Evolutionary conservation across 2,113 vertebrate genomes (phyloP).

Genomic region (Neomonachus schauinslandi): DNA sequence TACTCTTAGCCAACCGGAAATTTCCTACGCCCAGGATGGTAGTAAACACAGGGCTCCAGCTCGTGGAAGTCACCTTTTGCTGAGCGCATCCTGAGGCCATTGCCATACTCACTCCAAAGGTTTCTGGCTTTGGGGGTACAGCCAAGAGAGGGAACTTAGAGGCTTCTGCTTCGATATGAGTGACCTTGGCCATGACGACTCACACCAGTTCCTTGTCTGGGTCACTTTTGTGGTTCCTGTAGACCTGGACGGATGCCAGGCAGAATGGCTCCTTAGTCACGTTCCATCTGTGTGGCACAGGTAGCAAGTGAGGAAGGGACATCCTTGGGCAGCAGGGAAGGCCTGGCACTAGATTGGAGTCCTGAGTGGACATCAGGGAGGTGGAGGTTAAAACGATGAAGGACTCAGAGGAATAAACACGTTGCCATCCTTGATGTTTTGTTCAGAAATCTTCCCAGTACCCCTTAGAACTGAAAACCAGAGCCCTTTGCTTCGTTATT

Average conservation of each 20-base stretch:
- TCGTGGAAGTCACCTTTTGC: fast-evolving
- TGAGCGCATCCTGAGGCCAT: not conserved
- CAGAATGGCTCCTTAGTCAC: not conserved
- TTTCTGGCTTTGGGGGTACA: not conserved
- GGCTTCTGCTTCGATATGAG: not conserved
- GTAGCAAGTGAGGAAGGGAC: not conserved
- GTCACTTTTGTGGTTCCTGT: not conserved
- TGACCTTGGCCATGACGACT: not conserved
- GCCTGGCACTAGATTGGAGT: not conserved
- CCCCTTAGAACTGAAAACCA: not conserved
- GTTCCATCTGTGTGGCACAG: not conserved
- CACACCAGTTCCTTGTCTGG: not conserved
- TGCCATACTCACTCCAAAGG: not conserved
- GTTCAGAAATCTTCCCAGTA: not conserved
- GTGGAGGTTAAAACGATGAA: not conserved
- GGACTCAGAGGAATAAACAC: not conserved
- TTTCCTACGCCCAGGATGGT: not conserved
- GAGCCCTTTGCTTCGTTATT: not conserved
- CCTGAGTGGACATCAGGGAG: not conserved
- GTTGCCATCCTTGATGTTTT: not conserved
- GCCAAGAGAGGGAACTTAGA: not conserved
- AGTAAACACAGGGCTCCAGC: not conserved
- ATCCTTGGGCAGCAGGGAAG: not conserved
- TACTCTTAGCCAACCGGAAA: not conserved
- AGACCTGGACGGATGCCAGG: not conserved